Base-by-base conservation (phyloP, 2,888 invertebrate species). In the Gonocerus acuteangulatus region DNA sequence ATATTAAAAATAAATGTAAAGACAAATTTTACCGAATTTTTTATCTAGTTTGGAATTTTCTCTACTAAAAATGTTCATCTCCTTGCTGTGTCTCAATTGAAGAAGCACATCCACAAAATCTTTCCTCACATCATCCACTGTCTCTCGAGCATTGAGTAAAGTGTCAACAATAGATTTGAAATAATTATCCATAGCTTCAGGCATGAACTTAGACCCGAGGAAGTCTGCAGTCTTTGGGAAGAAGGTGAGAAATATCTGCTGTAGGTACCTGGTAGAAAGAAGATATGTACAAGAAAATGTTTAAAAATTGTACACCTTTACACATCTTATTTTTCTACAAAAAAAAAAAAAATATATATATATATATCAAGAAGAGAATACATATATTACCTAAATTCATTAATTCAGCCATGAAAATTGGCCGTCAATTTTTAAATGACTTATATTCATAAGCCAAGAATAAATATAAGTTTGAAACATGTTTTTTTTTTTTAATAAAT, bases 21-120 rank as follows among this genome's bases (percentile, higher is more conserved):
- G n/a, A n/a, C n/a, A 47, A 23, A 13, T 27, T 44, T 16, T 44
- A 56, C 56, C 56, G 4, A 56, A 56, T 22, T 42, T 56, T 23
- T 56, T 22, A 16, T 56, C 56, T 44, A 23, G 18, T 44, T 56
- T 44, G n/a, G 19, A 32, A 18, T 56, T 56, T 16, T 52, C 52
- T 15, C 39, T 13, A 7, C 23, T 42, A 36, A 42, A 56, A 11
- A 56, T 23, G 27, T 56, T 42, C 11, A 56, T n/a, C 22, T 22
- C 23, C 3, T 27, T 27, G 23, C 22, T 21, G 21, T 56, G 22
- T 16, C 44, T 56, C 56, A 56, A 21, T 21, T 56, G 9, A 1
- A 42, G 23, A 3, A 56, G 27, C 22, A 56, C 21, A 16, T 56
- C 32, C 19, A 44, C 27, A 42, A 42, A 56, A 16, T 56, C 56